Base-by-base conservation (phyloP, 2,113 vertebrate species). In the Synodontis membranacea region DNA sequence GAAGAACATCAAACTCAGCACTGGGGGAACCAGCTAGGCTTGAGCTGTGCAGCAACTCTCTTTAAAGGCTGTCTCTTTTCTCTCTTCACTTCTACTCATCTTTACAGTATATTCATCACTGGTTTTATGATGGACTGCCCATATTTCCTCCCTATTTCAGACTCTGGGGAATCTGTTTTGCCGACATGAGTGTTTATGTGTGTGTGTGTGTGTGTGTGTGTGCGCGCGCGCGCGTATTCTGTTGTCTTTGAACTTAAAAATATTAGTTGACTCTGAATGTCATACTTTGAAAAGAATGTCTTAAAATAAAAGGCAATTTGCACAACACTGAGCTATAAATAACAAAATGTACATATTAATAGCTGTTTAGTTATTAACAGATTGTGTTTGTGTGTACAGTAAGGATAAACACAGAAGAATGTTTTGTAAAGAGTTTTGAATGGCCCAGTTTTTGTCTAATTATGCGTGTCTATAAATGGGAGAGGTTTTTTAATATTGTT, bases 1-100 rank as follows among this genome's bases (percentile, higher is more conserved):
- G 83, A 99, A 96, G 95, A 96, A 84, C 91, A 95, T 96, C 91
- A 94, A 92, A 90, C 88, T 94, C 64, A 93, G 91, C 90, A 90
- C 80, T 68, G 89, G 80, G 37, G 87, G 88, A 83, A 90, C 80
- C 91, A 94, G 93, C 92, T 95, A 94, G 21, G n/a, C 52, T 8
- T 28, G 23, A 28, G 2, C 23, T 28, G 72, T 14, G 44, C 82
- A 81, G 64, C 39, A 74, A 23, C 72, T 83, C 25, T 75, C 84
- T 58, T 1, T 10, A 60, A 21, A 80, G 19, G 15, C 56, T 52
- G 19, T 39, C 48, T 44, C 54, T 60, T 10, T 68, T 14, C 19
- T 39, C 25, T 1, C 42, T 25, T 76, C 19, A 7, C 10, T 34
- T 39, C 85, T 42, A 34, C 31, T 74, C 50, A 80, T 80, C 17